phyloP scores from a whole-genome alignment of 2,113 vertebrate genomes.

The Herpailurus yagouaroundi region DNA sequence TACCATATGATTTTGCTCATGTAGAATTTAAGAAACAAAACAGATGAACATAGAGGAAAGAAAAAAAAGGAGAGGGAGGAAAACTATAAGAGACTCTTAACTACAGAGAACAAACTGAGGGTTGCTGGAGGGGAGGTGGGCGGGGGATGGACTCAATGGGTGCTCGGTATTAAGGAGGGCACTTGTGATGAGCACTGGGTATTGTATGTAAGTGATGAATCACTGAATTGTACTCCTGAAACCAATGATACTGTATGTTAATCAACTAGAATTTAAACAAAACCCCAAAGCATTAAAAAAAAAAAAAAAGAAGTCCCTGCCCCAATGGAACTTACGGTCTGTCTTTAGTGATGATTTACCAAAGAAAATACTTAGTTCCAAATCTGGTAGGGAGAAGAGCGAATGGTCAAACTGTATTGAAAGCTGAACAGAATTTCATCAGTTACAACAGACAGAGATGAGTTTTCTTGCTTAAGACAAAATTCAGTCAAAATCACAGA shows the following conservation, averaged over 20 bases:
- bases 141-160: neutral
- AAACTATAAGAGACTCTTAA: neutral
- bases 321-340: neutral
- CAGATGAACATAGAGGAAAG: neutral
- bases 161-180: neutral
- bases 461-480: neutral
- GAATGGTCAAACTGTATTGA: neutral
- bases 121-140: neutral
- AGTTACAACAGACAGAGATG: neutral
- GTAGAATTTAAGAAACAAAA: neutral
- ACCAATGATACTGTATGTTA: neutral
- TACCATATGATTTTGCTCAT: neutral
- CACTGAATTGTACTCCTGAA: neutral
- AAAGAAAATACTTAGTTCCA: neutral
- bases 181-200: neutral
- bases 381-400: neutral
- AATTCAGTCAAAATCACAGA: neutral
- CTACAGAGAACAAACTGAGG: neutral
- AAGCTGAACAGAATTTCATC: constrained; percentile 20
- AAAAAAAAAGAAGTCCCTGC: neutral
- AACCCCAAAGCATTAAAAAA: neutral
- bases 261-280: neutral
- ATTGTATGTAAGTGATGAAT: neutral
- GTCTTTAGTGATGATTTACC: neutral
- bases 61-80: neutral